Evolutionary conservation across 2,888 invertebrate species (phyloP).

Genomic region (Platypus cylindrus): DNA sequence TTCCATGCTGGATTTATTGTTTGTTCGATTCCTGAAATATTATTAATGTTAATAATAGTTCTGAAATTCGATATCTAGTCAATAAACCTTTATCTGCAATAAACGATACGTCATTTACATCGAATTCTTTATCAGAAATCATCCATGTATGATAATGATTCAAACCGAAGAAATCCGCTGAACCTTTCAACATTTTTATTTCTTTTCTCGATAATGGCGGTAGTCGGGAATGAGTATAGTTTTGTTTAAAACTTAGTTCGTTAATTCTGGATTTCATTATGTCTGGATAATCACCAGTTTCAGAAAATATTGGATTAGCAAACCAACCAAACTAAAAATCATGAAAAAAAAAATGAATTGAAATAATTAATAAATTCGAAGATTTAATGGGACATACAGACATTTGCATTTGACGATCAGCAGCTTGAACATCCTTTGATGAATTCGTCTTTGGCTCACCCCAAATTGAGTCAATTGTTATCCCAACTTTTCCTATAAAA

Average conservation of each 20-base stretch:
- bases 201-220: slow-evolving; percentile 35
- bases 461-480: slow-evolving; percentile 44
- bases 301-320: slow-evolving; percentile 37
- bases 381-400: slow-evolving; percentile 35
- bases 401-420: slow-evolving; percentile 43
- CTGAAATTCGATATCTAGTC: neutral
- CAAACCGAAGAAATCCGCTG: slow-evolving; percentile 51
- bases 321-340: slow-evolving; percentile 36
- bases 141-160: slow-evolving; percentile 48
- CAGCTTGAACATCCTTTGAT: slow-evolving; percentile 40
- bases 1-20: slow-evolving; percentile 39
- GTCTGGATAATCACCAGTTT: slow-evolving; percentile 40
- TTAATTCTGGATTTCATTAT: slow-evolving; percentile 36
- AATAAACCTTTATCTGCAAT: slow-evolving; percentile 24
- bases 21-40: slow-evolving; percentile 23
- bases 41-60: slow-evolving; percentile 6
- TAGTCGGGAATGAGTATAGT: slow-evolving; percentile 34
- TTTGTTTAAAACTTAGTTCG: slow-evolving; percentile 34
- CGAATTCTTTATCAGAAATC: slow-evolving; percentile 27
- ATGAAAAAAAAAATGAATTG: neutral
- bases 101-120: slow-evolving; percentile 25
- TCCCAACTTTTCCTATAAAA: slow-evolving; percentile 45
- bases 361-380: too few species aligned
- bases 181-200: slow-evolving; percentile 36
- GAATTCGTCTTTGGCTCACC: slow-evolving; percentile 39